Conservation (phyloP, 1,140 invertebrate genomes). For the Drosophila equinoxialis region DNA sequence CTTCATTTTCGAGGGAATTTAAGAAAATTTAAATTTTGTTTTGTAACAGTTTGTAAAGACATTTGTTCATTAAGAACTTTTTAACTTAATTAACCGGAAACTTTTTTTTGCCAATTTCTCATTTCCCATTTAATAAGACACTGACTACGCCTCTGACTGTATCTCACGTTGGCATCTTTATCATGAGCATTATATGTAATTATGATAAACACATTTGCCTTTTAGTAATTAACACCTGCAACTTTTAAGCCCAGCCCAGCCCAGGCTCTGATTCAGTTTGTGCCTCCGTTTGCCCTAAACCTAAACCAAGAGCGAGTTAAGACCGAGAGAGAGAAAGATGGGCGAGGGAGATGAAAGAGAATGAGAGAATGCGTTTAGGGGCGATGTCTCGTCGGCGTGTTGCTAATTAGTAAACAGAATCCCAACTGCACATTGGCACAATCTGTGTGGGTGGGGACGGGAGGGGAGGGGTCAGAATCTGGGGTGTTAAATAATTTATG, state of each 20-base stretch:
- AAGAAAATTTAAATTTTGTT: too few species aligned
- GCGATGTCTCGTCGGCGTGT: constrained; percentile 34
- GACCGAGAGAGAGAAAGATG: constrained; percentile 15
- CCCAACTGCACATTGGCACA: constrained; percentile 41
- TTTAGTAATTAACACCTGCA: constrained; percentile 59
- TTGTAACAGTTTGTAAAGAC: too few species aligned
- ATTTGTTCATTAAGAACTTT: background rate
- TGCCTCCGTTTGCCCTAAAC: background rate
- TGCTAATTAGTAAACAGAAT: constrained; percentile 60
- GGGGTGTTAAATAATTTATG: constrained; percentile 61
- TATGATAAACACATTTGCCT: constrained; percentile 42
- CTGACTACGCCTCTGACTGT: background rate
- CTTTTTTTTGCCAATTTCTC: background rate
- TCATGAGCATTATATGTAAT: constrained; percentile 19
- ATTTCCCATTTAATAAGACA: background rate
- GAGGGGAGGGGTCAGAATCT: constrained; percentile 20
- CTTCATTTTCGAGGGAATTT: too few species aligned
- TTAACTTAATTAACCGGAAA: background rate
- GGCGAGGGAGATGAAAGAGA: constrained; percentile 8
- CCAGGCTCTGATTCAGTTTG: constrained; percentile 34
- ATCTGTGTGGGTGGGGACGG: background rate
- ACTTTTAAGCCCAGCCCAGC: constrained; percentile 26
- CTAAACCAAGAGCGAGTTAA: background rate
- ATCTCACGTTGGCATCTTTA: constrained; percentile 6
- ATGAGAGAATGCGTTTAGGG: constrained; percentile 31